phyloP scores from a whole-genome alignment of 2,797 vertebrate species.

The Lerista edwardsae region DNA sequence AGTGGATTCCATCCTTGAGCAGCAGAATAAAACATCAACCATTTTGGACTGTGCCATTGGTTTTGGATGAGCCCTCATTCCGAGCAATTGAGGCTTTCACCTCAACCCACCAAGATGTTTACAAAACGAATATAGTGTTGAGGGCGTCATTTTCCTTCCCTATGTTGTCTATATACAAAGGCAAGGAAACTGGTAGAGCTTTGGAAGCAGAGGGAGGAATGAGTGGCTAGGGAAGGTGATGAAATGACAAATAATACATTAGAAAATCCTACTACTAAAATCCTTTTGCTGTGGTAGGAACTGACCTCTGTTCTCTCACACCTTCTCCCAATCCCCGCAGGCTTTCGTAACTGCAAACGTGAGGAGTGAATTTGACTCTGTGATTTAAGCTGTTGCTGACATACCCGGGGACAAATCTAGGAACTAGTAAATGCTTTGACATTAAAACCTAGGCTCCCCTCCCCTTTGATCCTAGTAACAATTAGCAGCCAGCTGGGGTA shows the following conservation, averaged over 20 bases:
- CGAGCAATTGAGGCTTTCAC: not conserved
- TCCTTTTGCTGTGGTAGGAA: not conserved
- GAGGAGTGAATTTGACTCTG: not conserved
- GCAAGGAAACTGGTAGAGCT: not conserved
- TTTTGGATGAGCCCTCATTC: not conserved
- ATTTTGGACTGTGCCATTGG: not conserved
- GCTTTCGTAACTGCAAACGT: not conserved
- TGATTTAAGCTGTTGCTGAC: constrained; percentile 4
- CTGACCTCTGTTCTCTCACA: constrained; percentile 1
- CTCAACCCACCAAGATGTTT: not conserved
- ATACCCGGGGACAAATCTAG: constrained; percentile 29
- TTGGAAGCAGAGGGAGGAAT: not conserved
- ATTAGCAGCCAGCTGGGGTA: constrained; percentile 59
- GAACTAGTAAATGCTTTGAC: constrained; percentile 52
- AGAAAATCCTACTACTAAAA: too few relatives aligned
- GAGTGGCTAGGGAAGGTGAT: not conserved
- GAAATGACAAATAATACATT: too few relatives aligned
- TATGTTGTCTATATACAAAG: too few relatives aligned
- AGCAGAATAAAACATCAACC: not conserved
- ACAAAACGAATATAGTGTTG: not conserved
- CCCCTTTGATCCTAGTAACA: constrained; percentile 59
- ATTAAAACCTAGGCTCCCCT: constrained; percentile 36
- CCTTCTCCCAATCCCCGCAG: not conserved
- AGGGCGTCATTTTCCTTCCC: too few relatives aligned
- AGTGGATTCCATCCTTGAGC: not conserved